Conservation (phyloP, 2,888 invertebrate genomes). For the Drosophila meridiana region DNA sequence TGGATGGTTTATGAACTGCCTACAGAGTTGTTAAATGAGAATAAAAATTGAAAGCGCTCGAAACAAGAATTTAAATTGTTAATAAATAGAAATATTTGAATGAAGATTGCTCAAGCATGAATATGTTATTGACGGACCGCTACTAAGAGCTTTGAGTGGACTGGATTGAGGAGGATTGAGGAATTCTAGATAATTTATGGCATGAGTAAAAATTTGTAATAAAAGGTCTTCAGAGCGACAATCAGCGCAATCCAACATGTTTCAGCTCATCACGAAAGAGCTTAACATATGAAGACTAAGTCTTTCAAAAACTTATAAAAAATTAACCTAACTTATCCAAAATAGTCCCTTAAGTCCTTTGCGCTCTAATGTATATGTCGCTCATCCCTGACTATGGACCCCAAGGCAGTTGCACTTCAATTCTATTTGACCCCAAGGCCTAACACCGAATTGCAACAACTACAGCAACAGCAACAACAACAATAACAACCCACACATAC, state of each 20-base stretch:
- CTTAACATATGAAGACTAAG: neutral
- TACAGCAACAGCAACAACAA: neutral
- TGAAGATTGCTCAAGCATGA: neutral
- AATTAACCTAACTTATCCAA: too few species aligned
- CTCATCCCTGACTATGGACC: neutral
- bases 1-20: neutral
- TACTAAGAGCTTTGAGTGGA: too few species aligned
- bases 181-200: too few species aligned
- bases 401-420: neutral
- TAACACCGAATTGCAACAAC: constrained; percentile 2
- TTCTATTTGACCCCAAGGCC: constrained; percentile 13
- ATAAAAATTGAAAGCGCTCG: neutral
- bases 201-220: too few species aligned
- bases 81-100: neutral
- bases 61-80: neutral
- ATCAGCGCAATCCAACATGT: too few species aligned
- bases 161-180: too few species aligned
- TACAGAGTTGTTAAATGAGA: neutral
- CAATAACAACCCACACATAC: constrained; percentile 18
- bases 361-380: too few species aligned
- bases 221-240: too few species aligned
- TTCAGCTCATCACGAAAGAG: neutral
- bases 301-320: neutral
- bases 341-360: too few species aligned
- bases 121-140: too few species aligned